A percentile compares a stretch with the other conserved stretches of the same genome.
These are phyloP conservation scores for Drosophila cracens DNA, from an alignment of 2,888 invertebrate species.

Conservation along the genomic window DNA sequence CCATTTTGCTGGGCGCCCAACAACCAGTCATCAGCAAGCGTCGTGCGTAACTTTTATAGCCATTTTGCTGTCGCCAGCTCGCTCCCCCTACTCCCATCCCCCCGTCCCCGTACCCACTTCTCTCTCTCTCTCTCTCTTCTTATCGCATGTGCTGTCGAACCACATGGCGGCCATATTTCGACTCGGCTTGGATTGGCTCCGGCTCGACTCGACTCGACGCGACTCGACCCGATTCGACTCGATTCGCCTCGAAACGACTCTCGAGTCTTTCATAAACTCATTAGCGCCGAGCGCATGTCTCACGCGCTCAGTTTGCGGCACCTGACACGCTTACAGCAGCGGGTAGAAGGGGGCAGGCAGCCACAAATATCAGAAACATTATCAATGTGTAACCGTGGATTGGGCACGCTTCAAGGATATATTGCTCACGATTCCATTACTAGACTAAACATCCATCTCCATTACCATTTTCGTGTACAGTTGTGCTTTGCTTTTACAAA, in stretches of 20 bases:
- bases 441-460: neutral
- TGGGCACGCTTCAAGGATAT: neutral
- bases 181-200: constrained; percentile 4
- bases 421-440: neutral
- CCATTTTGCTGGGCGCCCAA: constrained; percentile 50
- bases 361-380: neutral
- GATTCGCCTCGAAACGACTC: constrained; percentile 1
- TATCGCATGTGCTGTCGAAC: constrained; percentile 43
- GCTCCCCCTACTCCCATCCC: neutral
- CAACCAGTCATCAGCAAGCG: constrained; percentile 41
- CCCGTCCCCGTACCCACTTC: neutral
- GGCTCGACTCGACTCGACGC: neutral
- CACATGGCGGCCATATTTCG: constrained; percentile 44
- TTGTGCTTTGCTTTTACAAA: neutral
- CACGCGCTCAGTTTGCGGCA: constrained; percentile 48
- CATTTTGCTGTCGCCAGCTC: constrained; percentile 30
- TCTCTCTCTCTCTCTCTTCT: constrained; percentile 3
- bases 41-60: constrained; percentile 66
- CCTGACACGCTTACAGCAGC: constrained; percentile 31
- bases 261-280: constrained; percentile 57
- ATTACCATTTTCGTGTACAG: neutral
- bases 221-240: neutral
- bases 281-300: constrained; percentile 59
- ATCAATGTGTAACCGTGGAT: neutral
- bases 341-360: neutral